A percentile compares a stretch with the other conserved stretches of the same genome.
These are phyloP conservation scores for Notothenia rossii DNA, from an alignment of 2,113 vertebrate species.

Conservation along the genomic window DNA sequence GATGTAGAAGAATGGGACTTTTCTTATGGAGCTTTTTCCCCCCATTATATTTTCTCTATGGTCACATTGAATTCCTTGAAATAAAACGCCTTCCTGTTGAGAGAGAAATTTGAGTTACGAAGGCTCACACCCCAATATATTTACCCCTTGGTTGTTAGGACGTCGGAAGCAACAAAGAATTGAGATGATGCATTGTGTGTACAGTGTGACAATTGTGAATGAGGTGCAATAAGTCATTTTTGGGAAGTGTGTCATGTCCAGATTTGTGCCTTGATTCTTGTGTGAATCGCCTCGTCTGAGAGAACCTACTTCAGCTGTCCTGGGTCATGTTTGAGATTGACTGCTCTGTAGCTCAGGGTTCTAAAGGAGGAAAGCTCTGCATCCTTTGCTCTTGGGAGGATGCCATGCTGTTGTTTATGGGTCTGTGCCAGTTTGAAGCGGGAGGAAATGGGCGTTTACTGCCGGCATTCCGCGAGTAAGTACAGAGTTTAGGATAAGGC, in stretches of 20 bases:
- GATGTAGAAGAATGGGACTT: background rate
- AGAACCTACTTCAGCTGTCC: constrained; percentile 47
- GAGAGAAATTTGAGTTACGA: background rate
- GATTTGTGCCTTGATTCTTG: constrained; percentile 78
- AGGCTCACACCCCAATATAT: background rate
- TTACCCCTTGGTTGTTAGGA: background rate
- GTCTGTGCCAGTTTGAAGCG: background rate
- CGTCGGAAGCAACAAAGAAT: background rate
- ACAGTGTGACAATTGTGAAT: constrained; percentile 6
- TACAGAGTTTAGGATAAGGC: background rate
- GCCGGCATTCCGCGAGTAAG: background rate
- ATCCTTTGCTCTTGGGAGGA: background rate
- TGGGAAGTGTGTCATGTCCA: constrained; percentile 44
- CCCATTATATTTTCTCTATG: background rate
- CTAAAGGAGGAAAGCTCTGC: background rate
- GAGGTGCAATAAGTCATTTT: constrained; percentile 16
- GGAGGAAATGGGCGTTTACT: background rate
- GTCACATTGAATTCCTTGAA: background rate
- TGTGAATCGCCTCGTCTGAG: constrained; percentile 57
- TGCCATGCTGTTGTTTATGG: background rate
- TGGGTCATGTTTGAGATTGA: constrained; percentile 45
- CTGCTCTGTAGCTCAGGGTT: background rate
- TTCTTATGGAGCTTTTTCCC: background rate
- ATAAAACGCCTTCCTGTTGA: background rate
- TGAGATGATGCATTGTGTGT: background rate